Conservation (phyloP, 2,113 vertebrate genomes). For the Panthera uncia region DNA sequence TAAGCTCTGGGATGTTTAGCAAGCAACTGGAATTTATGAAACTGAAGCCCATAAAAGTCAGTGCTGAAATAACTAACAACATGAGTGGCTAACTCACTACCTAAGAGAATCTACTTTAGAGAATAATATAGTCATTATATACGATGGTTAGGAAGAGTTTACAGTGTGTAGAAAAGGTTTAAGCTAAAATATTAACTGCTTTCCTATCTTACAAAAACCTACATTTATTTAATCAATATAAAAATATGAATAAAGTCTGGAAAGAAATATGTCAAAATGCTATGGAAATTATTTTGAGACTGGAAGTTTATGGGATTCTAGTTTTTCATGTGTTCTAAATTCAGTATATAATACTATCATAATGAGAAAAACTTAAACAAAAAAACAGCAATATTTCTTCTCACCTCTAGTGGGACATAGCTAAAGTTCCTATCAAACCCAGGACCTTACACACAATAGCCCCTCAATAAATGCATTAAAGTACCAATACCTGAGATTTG, state of each 20-base stretch:
- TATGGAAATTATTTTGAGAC: background rate
- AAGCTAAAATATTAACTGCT: background rate
- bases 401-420: background rate
- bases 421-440: background rate
- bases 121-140: background rate
- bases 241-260: conserved; percentile 21
- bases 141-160: background rate
- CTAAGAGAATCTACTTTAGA: background rate
- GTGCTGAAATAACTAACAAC: background rate
- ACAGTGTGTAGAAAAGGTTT: background rate
- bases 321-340: background rate
- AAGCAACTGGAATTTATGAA: background rate
- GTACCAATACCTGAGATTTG: background rate
- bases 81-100: background rate
- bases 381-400: background rate
- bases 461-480: background rate
- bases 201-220: background rate
- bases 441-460: background rate
- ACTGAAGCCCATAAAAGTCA: background rate
- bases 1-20: background rate
- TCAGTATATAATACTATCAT: background rate
- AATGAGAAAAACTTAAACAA: background rate
- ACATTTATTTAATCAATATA: background rate
- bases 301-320: background rate
- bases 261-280: conserved; percentile 17